Percentiles rank a stretch among this genome's conserved stretches.
These are phyloP conservation scores for Ganaspis sp. DNA, from an alignment of 1,140 invertebrate species.

Conservation along the genomic window DNA sequence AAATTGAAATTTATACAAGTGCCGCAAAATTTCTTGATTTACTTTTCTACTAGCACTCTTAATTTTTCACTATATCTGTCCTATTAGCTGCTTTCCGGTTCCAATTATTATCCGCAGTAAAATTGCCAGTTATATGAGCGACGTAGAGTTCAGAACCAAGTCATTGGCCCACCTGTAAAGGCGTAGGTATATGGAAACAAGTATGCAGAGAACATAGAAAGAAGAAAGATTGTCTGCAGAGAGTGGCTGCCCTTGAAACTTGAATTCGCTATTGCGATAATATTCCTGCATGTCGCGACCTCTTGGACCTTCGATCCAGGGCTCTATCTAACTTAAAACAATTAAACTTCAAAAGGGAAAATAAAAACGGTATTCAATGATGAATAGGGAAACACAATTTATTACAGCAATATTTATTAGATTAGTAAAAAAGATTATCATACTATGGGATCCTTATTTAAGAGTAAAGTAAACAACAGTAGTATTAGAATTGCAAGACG, in stretches of 20 bases:
- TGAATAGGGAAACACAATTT: no score
- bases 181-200: constrained; percentile 27
- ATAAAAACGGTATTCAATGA: neutral
- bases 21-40: neutral
- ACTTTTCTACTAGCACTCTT: neutral
- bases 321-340: neutral
- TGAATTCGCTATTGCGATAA: constrained; percentile 34
- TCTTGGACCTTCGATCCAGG: constrained; percentile 24
- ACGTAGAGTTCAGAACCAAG: neutral
- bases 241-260: constrained; percentile 46
- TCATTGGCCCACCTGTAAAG: constrained; percentile 20
- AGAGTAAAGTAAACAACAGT: no score
- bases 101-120: constrained; percentile 9
- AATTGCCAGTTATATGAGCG: constrained; percentile 6
- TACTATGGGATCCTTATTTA: no score
- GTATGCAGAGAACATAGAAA: neutral
- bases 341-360: neutral
- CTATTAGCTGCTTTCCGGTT: neutral
- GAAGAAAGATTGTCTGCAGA: constrained; percentile 35
- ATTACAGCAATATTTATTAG: no score
- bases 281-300: constrained; percentile 31
- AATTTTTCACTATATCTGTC: neutral
- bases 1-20: no score
- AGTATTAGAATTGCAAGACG: no score
- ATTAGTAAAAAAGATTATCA: no score